These are phyloP conservation scores for Ectropis grisescens DNA, from an alignment of 1,140 invertebrate genomes.

Conservation along the genomic window DNA sequence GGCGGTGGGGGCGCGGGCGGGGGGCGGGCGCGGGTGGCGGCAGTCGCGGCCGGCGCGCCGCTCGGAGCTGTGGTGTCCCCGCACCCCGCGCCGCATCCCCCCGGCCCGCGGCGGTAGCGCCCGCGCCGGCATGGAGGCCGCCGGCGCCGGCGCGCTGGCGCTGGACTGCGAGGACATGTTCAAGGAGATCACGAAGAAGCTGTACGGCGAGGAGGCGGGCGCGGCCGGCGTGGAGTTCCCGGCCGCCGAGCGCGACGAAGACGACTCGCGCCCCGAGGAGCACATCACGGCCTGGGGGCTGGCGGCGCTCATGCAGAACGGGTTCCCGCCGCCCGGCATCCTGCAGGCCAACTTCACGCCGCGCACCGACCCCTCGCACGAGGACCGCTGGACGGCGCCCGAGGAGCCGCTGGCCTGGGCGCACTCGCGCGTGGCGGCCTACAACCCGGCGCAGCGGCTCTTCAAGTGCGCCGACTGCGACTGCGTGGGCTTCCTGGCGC, in stretches of 20 bases:
- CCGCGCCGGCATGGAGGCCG: neutral
- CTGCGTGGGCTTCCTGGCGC: slow-evolving; percentile 81
- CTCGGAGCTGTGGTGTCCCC: slow-evolving; percentile 16
- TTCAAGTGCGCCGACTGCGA: slow-evolving; percentile 85
- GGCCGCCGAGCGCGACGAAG: slow-evolving; percentile 58
- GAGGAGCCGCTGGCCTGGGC: slow-evolving; percentile 79
- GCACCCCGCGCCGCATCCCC: slow-evolving; percentile 16
- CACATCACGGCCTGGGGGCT: slow-evolving; percentile 78
- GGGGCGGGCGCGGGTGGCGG: slow-evolving; percentile 19
- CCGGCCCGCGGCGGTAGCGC: slow-evolving; percentile 6
- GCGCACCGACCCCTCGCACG: slow-evolving; percentile 61
- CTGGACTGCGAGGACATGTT: slow-evolving; percentile 73
- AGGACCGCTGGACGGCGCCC: slow-evolving; percentile 78
- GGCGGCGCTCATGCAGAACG: slow-evolving; percentile 80
- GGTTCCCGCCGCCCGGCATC: slow-evolving; percentile 74
- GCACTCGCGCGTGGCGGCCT: slow-evolving; percentile 78
- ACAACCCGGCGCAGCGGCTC: slow-evolving; percentile 79
- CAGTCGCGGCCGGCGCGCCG: slow-evolving; percentile 36
- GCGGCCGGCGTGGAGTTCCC: slow-evolving; percentile 63
- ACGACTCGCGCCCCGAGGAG: slow-evolving; percentile 75
- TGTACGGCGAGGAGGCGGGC: slow-evolving; percentile 86
- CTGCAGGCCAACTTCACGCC: slow-evolving; percentile 70
- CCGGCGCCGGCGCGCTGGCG: slow-evolving; percentile 39
- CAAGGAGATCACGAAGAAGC: slow-evolving; percentile 91
- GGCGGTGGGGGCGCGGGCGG: slow-evolving; percentile 11